Percentiles rank a stretch among this genome's conserved stretches.
phyloP scores from a whole-genome alignment of 2,797 vertebrate genomes.

The Melanotaenia parkinsoni region DNA sequence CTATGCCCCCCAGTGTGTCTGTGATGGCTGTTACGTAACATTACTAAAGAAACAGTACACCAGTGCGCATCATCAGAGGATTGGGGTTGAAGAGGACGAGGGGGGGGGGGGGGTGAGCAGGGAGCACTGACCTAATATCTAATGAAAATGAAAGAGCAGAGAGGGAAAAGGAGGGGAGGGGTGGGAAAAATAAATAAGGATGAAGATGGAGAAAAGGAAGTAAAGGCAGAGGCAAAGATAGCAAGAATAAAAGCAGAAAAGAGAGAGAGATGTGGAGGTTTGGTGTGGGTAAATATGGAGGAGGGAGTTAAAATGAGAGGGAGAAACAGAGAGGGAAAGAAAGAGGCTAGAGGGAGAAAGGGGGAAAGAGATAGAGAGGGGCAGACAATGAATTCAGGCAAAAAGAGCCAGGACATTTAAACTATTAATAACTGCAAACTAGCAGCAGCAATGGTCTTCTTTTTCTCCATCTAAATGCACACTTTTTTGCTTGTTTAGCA shows the following conservation, averaged over 20 bases:
- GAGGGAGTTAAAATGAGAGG: slow-evolving; percentile 1
- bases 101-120: slow-evolving; percentile 11
- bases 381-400: slow-evolving; percentile 68
- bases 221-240: slow-evolving; percentile 28
- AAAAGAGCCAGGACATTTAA: slow-evolving; percentile 63
- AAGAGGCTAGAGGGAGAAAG: slow-evolving; percentile 34
- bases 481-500: too few species aligned
- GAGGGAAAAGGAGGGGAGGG: slow-evolving; percentile 31
- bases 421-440: slow-evolving; percentile 72
- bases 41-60: slow-evolving; percentile 70
- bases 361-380: slow-evolving; percentile 44
- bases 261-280: neutral
- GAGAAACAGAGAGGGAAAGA: slow-evolving; percentile 3
- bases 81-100: neutral
- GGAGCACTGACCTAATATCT: slow-evolving; percentile 70
- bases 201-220: neutral
- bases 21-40: slow-evolving; percentile 70
- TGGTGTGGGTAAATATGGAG: neutral
- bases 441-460: slow-evolving; percentile 56
- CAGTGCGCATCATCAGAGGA: slow-evolving; percentile 39
- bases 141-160: slow-evolving; percentile 63
- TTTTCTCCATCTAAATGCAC: slow-evolving; percentile 9
- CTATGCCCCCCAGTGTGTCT: slow-evolving; percentile 54
- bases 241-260: slow-evolving; percentile 14
- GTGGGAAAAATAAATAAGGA: slow-evolving; percentile 1